Evolutionary conservation across 2,113 vertebrate genomes (phyloP).

Genomic region (Sylvicapra grimmia): DNA sequence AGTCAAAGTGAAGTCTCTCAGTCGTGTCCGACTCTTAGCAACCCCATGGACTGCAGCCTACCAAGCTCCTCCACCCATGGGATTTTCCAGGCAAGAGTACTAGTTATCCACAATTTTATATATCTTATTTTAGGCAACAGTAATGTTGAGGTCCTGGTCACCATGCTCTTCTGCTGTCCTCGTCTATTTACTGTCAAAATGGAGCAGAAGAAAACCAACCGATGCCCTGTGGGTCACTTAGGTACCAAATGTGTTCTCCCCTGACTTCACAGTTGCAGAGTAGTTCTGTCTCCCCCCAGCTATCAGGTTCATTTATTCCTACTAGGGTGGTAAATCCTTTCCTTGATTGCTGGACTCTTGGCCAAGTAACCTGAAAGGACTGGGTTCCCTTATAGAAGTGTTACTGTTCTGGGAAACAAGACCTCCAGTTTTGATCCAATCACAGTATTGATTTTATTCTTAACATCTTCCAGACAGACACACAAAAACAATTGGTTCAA

Average conservation of each 20-base stretch:
- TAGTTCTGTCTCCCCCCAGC: neutral
- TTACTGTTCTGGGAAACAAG: neutral
- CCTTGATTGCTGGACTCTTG: neutral
- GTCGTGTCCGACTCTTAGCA: too few relatives aligned
- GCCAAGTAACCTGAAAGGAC: neutral
- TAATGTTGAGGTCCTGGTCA: neutral
- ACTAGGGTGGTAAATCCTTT: neutral
- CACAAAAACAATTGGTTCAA: neutral
- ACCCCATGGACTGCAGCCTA: too few relatives aligned
- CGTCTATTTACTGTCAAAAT: neutral
- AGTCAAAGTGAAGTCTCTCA: too few relatives aligned
- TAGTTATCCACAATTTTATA: neutral
- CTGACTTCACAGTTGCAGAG: neutral
- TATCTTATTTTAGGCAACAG: neutral
- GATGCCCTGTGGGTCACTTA: neutral
- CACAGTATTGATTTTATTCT: neutral
- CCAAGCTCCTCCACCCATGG: too few relatives aligned
- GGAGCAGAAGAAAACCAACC: neutral
- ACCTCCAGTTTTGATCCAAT: neutral
- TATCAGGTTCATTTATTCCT: neutral
- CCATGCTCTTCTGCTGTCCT: neutral
- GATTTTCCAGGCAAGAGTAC: too few relatives aligned
- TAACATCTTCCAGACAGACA: neutral
- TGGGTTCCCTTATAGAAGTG: neutral
- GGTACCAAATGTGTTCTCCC: neutral